These are phyloP conservation scores for Mallateleia sp. DNA, from an alignment of 2,888 invertebrate genomes.

Conservation along the genomic window DNA sequence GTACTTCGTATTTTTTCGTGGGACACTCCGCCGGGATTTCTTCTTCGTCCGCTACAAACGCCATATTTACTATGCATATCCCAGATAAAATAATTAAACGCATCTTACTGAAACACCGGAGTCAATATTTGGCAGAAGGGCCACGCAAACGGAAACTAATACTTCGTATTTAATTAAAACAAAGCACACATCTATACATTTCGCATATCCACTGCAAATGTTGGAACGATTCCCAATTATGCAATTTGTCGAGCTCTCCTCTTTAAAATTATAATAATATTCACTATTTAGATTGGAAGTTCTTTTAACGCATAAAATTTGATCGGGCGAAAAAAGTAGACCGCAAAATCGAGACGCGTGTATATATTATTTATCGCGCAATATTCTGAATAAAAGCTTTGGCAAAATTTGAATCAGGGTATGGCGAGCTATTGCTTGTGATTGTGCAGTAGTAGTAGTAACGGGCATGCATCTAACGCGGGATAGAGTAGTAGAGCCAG, in stretches of 20 bases:
- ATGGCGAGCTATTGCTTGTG: constrained; percentile 37
- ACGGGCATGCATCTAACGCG: constrained; percentile 46
- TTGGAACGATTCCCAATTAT: too few relatives aligned
- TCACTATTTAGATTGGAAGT: too few relatives aligned
- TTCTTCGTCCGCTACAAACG: neutral
- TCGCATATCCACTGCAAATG: too few relatives aligned
- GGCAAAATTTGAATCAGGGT: constrained; percentile 29
- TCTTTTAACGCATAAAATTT: neutral
- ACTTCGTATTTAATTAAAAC: too few relatives aligned
- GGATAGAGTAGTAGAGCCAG: constrained; percentile 46
- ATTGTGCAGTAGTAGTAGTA: constrained; percentile 21
- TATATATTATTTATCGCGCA: constrained; percentile 49
- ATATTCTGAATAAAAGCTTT: constrained; percentile 54
- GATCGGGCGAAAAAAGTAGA: constrained; percentile 1
- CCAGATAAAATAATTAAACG: too few relatives aligned
- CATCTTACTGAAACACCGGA: too few relatives aligned
- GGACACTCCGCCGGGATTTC: neutral
- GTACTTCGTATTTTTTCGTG: neutral
- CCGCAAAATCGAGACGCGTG: constrained; percentile 15
- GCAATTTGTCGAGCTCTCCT: too few relatives aligned
- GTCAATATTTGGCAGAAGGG: too few relatives aligned
- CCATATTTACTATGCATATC: too few relatives aligned
- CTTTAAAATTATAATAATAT: too few relatives aligned
- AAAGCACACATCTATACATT: too few relatives aligned
- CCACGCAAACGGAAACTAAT: too few relatives aligned